These are phyloP conservation scores for Cecropterus lyciades DNA, from an alignment of 1,140 invertebrate species.

Conservation along the genomic window DNA sequence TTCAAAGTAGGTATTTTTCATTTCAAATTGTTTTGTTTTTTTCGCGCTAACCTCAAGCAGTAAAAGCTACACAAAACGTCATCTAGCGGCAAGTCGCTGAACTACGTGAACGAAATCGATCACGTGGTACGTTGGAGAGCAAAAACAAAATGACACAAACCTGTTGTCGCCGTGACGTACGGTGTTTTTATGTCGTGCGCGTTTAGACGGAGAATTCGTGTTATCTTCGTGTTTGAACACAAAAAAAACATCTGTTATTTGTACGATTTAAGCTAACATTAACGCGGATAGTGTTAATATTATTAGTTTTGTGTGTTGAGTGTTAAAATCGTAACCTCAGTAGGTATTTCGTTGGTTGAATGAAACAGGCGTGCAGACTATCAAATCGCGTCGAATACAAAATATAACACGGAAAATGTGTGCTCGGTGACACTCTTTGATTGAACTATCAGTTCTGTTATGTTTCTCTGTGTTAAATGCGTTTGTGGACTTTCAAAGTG, in stretches of 20 bases:
- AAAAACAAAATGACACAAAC: conserved; percentile 67
- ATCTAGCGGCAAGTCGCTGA: conserved; percentile 50
- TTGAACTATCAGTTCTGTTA: conserved; percentile 36
- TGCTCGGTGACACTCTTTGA: conserved; percentile 43
- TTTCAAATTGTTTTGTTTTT: no score
- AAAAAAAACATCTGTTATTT: conserved; percentile 36
- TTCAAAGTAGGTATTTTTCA: no score
- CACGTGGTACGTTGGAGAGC: conserved; percentile 58
- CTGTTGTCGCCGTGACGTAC: conserved; percentile 74
- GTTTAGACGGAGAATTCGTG: conserved; percentile 49
- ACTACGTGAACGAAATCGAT: conserved; percentile 53
- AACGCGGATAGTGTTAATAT: conserved; percentile 20
- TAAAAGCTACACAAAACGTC: conserved; percentile 39
- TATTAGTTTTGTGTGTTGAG: conserved; percentile 21
- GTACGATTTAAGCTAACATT: conserved; percentile 1
- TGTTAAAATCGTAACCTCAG: conserved; percentile 38
- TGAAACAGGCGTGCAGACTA: conserved; percentile 42
- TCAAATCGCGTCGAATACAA: conserved; percentile 42
- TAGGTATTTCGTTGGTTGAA: conserved; percentile 42
- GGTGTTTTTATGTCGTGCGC: conserved; percentile 72
- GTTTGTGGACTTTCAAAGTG: conserved; percentile 52
- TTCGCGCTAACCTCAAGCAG: no score
- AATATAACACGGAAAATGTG: conserved; percentile 53
- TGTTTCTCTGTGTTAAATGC: conserved; percentile 45
- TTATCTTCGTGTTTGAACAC: conserved; percentile 38